A percentile compares a stretch with the other conserved stretches of the same genome.
phyloP scores from a whole-genome alignment of 2,113 vertebrate genomes.

The Campylomormyrus numenius region DNA sequence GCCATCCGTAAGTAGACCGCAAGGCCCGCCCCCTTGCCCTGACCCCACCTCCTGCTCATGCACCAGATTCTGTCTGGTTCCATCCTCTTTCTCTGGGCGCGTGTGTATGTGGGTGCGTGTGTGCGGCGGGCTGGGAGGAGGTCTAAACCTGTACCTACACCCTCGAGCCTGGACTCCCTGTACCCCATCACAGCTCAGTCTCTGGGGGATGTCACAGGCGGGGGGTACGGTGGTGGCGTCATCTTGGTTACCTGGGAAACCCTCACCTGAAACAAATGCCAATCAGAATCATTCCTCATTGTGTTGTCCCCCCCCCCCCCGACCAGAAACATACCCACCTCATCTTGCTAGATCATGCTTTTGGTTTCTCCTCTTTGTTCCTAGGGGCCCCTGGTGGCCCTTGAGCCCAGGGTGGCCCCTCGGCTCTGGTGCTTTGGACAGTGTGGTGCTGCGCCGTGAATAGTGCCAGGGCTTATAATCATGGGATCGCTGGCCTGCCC shows the following conservation, averaged over 20 bases:
- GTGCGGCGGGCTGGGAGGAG: background rate
- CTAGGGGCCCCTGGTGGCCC: slow-evolving; percentile 21
- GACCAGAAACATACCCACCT: background rate
- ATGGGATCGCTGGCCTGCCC: background rate
- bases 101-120: slow-evolving; percentile 3
- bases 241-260: background rate
- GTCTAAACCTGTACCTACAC: background rate
- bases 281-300: background rate
- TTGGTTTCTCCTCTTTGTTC: background rate
- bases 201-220: background rate
- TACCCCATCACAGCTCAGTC: slow-evolving; percentile 3
- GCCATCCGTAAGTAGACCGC: slow-evolving; percentile 72
- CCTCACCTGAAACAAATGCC: background rate
- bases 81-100: background rate
- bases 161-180: slow-evolving; percentile 5
- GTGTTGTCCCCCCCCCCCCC: background rate
- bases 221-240: background rate
- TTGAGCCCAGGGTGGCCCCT: background rate
- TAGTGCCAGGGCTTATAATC: background rate
- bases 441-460: background rate
- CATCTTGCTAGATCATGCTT: background rate
- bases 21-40: slow-evolving; percentile 9
- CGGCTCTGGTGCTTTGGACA: background rate
- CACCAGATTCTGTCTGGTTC: slow-evolving; percentile 23
- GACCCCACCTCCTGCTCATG: background rate